A percentile compares a stretch with the other conserved stretches of the same genome.
These are phyloP conservation scores for Lypha dubia DNA, from an alignment of 2,888 invertebrate species.

Conservation along the genomic window DNA sequence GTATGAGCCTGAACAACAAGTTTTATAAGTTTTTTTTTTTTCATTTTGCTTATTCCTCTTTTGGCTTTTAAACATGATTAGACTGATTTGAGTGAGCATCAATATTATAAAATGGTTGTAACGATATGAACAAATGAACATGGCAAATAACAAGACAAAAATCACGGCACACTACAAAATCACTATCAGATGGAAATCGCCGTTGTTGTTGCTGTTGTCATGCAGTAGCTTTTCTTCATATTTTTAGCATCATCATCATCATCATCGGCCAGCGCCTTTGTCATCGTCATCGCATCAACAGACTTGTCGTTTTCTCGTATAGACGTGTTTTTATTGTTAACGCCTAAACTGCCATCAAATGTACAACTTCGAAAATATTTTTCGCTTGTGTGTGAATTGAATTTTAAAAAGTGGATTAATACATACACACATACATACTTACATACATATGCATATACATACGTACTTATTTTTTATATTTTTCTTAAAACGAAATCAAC, in stretches of 20 bases:
- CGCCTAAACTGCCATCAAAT: conserved; percentile 63
- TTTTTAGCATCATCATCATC: conserved; percentile 33
- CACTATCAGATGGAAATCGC: conserved; percentile 25
- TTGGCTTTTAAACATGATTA: conserved; percentile 68
- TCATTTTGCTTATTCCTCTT: conserved; percentile 12
- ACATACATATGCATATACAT: no score
- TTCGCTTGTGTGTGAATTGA: conserved; percentile 66
- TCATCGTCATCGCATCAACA: conserved; percentile 27
- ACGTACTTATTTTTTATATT: no score
- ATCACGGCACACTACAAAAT: conserved; percentile 55
- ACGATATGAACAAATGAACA: conserved; percentile 61
- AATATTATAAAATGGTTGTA: conserved; percentile 54
- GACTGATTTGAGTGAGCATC: conserved; percentile 67
- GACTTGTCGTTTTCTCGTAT: conserved; percentile 39
- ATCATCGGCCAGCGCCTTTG: conserved; percentile 3
- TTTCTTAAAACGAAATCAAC: conserved; percentile 8
- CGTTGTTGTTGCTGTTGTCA: conserved; percentile 16
- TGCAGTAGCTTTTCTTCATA: no score
- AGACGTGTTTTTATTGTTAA: conserved; percentile 56
- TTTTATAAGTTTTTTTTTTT: not conserved
- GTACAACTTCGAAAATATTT: conserved; percentile 49
- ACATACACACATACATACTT: not conserved
- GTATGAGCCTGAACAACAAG: conserved; percentile 44
- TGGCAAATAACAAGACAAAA: conserved; percentile 61
- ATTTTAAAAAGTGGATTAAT: conserved; percentile 66